A percentile compares a stretch with the other conserved stretches of the same genome.
Evolutionary conservation across 2,888 invertebrate genomes (phyloP).

Genomic region (Meganola albula): DNA sequence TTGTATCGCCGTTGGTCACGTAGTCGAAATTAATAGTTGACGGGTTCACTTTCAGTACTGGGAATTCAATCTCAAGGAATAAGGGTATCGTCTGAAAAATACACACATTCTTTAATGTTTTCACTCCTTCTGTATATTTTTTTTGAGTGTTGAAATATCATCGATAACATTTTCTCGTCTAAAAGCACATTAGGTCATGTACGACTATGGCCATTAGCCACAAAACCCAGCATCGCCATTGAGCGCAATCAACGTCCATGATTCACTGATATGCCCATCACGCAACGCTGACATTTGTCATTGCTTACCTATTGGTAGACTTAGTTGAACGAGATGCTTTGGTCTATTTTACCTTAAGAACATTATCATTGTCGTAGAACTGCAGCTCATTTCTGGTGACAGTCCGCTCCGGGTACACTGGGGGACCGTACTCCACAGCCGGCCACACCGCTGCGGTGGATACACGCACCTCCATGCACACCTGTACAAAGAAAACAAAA

Average conservation of each 20-base stretch:
- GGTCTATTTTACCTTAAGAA: slow-evolving; percentile 33
- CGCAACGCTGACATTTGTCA: no score
- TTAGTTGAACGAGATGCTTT: no score
- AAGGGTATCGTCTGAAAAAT: slow-evolving; percentile 48
- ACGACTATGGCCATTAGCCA: no score
- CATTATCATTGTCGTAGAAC: slow-evolving; percentile 36
- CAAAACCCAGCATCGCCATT: no score
- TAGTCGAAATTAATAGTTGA: slow-evolving; percentile 42
- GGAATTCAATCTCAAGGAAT: slow-evolving; percentile 45
- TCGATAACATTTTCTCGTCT: no score
- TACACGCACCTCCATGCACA: slow-evolving; percentile 38
- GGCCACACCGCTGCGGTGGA: slow-evolving; percentile 32
- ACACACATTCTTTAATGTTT: no score
- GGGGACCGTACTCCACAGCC: neutral
- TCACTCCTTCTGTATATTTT: no score
- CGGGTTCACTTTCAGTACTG: slow-evolving; percentile 38
- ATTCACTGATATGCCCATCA: no score
- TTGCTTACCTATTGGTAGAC: no score
- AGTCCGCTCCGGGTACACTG: slow-evolving; percentile 3
- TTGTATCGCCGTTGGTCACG: slow-evolving; percentile 46
- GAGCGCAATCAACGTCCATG: no score
- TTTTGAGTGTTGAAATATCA: no score
- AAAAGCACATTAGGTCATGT: neutral
- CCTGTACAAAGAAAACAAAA: slow-evolving; percentile 19
- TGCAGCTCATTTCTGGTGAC: slow-evolving; percentile 25